A percentile compares a stretch with the other conserved stretches of the same genome.
Evolutionary conservation across 1,140 invertebrate genomes (phyloP).

Genomic region (Nautilus pompilius): DNA sequence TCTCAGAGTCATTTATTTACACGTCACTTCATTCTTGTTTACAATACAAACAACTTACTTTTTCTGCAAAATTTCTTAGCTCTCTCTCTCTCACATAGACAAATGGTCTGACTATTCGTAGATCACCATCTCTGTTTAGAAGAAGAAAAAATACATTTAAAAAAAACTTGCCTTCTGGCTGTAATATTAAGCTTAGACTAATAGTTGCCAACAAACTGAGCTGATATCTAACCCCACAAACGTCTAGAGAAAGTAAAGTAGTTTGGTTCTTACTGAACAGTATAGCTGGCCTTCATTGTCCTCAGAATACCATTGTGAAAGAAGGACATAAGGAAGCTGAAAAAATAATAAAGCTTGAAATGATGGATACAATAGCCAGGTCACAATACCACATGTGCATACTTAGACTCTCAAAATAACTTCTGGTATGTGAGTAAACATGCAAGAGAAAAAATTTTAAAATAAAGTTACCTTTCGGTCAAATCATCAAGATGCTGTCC

Average conservation of each 20-base stretch:
- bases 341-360: too few species aligned
- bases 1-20: too few species aligned
- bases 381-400: too few species aligned
- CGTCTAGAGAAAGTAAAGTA: background rate
- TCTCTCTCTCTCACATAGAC: constrained; percentile 80
- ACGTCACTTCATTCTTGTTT: too few species aligned
- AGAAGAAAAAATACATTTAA: too few species aligned
- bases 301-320: constrained; percentile 76
- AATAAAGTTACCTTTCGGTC: constrained; percentile 65
- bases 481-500: constrained; percentile 86
- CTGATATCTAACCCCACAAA: too few species aligned
- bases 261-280: constrained; percentile 53
- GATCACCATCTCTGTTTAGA: constrained; percentile 68
- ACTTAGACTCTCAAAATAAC: too few species aligned
- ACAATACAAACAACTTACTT: too few species aligned
- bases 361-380: too few species aligned
- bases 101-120: constrained; percentile 82
- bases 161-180: background rate
- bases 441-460: background rate
- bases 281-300: constrained; percentile 81
- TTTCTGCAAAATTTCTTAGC: constrained; percentile 67
- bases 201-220: too few species aligned
- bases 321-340: constrained; percentile 74
- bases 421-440: background rate
- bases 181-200: background rate